Conservation (phyloP, 2,888 invertebrate genomes). For the Bruchidius siliquastri region DNA sequence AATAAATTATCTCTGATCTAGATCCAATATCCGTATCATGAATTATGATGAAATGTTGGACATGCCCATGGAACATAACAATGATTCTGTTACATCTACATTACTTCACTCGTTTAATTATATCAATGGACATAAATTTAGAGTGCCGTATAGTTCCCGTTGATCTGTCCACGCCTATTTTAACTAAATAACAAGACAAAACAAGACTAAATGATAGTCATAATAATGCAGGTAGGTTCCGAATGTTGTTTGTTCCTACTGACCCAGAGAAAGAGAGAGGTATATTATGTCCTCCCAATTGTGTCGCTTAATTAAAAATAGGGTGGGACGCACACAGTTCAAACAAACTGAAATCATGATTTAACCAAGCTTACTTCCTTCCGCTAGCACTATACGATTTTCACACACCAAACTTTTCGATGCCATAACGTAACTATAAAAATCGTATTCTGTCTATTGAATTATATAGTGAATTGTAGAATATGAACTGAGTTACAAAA, state of each 20-base stretch:
- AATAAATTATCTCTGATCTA: no score
- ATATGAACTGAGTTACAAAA: no score
- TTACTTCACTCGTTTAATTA: background rate
- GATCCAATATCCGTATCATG: no score
- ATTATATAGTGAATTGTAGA: no score
- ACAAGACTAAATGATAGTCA: no score
- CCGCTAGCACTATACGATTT: constrained; percentile 1
- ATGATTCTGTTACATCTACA: background rate
- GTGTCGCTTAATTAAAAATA: constrained; percentile 3
- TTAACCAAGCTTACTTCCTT: constrained; percentile 13
- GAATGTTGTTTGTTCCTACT: background rate
- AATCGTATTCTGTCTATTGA: background rate
- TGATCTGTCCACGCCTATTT: background rate
- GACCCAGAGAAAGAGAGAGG: background rate
- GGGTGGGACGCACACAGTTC: constrained; percentile 4
- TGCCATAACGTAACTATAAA: background rate
- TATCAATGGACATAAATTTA: background rate
- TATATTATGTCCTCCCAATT: constrained; percentile 2
- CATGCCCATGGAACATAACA: no score
- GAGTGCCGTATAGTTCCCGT: background rate
- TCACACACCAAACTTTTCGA: background rate
- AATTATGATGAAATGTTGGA: no score
- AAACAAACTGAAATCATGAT: constrained; percentile 2
- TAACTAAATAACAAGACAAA: background rate
- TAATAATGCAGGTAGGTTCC: no score